Evolutionary conservation across 2,888 invertebrate genomes (phyloP), one percentile per base, ranked within the genome.

Genomic region (Drosophila nr. perissopoda): DNA sequence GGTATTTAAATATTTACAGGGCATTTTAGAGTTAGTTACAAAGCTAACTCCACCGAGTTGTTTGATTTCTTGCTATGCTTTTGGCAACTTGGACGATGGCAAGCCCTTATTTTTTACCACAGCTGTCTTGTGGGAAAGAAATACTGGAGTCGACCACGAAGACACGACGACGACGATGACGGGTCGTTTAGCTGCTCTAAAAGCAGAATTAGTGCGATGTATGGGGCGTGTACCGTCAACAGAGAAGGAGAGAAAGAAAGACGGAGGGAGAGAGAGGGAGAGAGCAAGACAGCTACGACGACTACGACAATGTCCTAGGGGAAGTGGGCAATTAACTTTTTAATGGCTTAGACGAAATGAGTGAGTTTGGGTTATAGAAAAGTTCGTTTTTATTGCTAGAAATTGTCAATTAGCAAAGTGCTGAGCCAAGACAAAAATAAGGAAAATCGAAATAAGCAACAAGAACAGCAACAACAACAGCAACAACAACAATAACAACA

Each of bases 351-450:
- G 83, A 82, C 87, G 70, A 77, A 89, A 75, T 87, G 85, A 87
- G 77, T 82, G 86, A 80, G 70, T 85, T 87, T 68, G 72, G 86
- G 84, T 74, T 88, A 84, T 77, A 86, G 78, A 64, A 80, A 83
- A 76, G 61, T 84, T 88, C 80, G 69, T 67, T 72, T 81, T 77
- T 63, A 69, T 75, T 67, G 65, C 69, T 81, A 70, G 63, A 84
- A 84, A 88, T 84, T 84, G 88, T 84, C 84, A 84, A 84, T 84
- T 84, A 84, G 84, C 63, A 88, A 88, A 84, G 84, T 84, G 84
- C 80, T 69, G 65, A 63, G 65, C 16, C 59, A 49, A 38, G 40
- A 38, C 51, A 38, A 36, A 52, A 49, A 53, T 33, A 25, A 71
- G 56, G 52, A 21, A 42, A 62, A 34, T 13, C 18, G n/a, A 16